Evolutionary conservation across 2,113 vertebrate genomes (phyloP).

Genomic region (Centropus unirufus): DNA sequence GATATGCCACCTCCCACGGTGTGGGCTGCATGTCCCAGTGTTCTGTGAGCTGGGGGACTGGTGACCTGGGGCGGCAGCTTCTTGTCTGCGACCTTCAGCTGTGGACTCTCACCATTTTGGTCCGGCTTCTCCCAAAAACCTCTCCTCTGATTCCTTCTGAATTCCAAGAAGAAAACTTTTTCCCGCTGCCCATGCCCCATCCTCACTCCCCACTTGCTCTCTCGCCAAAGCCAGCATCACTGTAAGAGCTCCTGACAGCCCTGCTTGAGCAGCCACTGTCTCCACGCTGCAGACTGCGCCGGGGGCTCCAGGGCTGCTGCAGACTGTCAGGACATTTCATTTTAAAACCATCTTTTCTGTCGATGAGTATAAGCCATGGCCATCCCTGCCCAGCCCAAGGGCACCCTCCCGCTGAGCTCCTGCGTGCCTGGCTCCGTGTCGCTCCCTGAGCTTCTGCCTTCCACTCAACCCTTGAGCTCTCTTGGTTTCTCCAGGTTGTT

Average conservation of each 20-base stretch:
- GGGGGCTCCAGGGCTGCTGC: not conserved
- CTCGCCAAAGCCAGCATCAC: not conserved
- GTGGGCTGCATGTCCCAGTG: accelerated
- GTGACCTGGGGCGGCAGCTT: not conserved
- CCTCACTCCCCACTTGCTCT: not conserved
- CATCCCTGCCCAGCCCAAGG: not conserved
- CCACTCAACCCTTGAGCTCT: not conserved
- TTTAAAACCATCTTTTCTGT: not conserved
- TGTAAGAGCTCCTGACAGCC: constrained; percentile 21
- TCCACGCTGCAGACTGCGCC: not conserved
- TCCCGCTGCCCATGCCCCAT: accelerated
- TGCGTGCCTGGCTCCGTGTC: accelerated
- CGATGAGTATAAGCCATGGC: not conserved
- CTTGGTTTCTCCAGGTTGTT: not conserved
- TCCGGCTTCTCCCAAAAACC: not conserved
- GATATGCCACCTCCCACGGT: not conserved
- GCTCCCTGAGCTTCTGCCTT: accelerated
- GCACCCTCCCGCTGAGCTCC: not conserved
- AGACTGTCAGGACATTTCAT: not conserved
- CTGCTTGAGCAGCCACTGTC: not conserved
- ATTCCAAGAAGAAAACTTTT: not conserved
- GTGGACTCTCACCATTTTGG: not conserved
- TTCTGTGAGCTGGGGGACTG: accelerated
- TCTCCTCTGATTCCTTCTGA: not conserved
- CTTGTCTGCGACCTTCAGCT: not conserved